These are phyloP conservation scores for Oikopleura dioica DNA, from an alignment of 23 tunicate genomes.

Conservation along the genomic window DNA sequence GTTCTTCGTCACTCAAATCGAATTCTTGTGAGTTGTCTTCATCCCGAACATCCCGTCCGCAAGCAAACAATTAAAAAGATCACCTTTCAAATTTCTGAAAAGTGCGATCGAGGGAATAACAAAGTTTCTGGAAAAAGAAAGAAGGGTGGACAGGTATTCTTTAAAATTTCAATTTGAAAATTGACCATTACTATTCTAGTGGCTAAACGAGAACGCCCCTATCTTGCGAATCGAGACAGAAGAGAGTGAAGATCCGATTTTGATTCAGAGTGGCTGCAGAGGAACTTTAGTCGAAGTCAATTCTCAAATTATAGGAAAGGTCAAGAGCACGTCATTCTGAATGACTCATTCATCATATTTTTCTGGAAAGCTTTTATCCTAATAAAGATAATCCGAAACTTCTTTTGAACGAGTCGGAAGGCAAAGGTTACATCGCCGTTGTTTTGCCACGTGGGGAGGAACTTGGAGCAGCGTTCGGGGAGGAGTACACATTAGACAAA, in stretches of 20 bases:
- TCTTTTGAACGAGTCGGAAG: not conserved
- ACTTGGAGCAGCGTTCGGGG: not conserved
- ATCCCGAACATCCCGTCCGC: conserved; percentile 1
- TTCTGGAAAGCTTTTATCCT: too few relatives aligned
- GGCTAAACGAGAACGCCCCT: conserved; percentile 6
- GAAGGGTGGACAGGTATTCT: conserved; percentile 4
- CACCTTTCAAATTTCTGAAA: not conserved
- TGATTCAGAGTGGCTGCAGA: not conserved
- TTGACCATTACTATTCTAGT: not conserved
- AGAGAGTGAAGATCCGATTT: conserved; percentile 6
- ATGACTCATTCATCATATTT: too few relatives aligned
- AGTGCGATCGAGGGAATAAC: not conserved
- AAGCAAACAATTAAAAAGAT: not conserved
- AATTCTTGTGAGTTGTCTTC: not conserved
- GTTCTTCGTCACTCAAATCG: not conserved
- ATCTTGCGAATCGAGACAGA: not conserved
- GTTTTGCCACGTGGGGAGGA: not conserved
- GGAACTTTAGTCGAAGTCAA: not conserved
- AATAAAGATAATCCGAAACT: not conserved
- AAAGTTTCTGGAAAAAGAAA: conserved; percentile 12
- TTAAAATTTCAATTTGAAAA: too few relatives aligned
- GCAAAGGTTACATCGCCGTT: not conserved
- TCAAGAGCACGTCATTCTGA: too few relatives aligned
- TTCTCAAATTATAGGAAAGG: not conserved
- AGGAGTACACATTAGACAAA: not conserved